Evolutionary conservation across 2,888 invertebrate species (phyloP).

Genomic region (Eurytoma adleriae): DNA sequence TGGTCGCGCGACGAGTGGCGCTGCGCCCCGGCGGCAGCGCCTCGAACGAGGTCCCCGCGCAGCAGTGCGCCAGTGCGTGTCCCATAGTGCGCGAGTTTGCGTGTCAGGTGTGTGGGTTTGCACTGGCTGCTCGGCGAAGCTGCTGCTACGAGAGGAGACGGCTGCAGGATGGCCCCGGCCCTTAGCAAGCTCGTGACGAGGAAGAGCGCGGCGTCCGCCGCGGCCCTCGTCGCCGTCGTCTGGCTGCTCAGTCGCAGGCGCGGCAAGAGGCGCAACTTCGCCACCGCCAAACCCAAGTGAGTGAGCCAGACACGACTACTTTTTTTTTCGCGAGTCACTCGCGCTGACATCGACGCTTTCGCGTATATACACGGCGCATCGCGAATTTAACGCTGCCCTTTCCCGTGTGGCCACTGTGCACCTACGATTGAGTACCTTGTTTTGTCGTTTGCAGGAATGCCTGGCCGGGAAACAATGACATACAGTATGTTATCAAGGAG

Average conservation of each 20-base stretch:
- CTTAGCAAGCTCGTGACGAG: slow-evolving; percentile 86
- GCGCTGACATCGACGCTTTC: background rate
- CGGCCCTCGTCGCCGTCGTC: slow-evolving; percentile 75
- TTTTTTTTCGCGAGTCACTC: slow-evolving; percentile 42
- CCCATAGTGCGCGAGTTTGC: background rate
- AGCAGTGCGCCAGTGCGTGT: background rate
- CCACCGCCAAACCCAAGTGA: slow-evolving; percentile 57
- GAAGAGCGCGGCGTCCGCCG: slow-evolving; percentile 82
- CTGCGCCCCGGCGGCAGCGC: background rate
- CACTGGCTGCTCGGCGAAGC: background rate
- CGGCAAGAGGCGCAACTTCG: slow-evolving; percentile 58
- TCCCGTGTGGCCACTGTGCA: background rate
- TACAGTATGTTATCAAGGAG: slow-evolving; percentile 88
- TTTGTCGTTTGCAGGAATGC: slow-evolving; percentile 73
- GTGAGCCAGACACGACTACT: slow-evolving; percentile 15
- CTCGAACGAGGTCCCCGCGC: background rate
- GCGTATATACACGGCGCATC: background rate
- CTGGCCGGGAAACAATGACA: slow-evolving; percentile 84
- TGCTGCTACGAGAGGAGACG: background rate
- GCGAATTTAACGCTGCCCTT: background rate
- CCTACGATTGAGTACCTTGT: background rate
- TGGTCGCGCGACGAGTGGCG: background rate
- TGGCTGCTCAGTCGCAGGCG: slow-evolving; percentile 68
- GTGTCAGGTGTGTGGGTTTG: no score
- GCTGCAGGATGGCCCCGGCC: slow-evolving; percentile 82